Base-by-base conservation (phyloP, 2,888 invertebrate species). In the Drosophila prostipennis region DNA sequence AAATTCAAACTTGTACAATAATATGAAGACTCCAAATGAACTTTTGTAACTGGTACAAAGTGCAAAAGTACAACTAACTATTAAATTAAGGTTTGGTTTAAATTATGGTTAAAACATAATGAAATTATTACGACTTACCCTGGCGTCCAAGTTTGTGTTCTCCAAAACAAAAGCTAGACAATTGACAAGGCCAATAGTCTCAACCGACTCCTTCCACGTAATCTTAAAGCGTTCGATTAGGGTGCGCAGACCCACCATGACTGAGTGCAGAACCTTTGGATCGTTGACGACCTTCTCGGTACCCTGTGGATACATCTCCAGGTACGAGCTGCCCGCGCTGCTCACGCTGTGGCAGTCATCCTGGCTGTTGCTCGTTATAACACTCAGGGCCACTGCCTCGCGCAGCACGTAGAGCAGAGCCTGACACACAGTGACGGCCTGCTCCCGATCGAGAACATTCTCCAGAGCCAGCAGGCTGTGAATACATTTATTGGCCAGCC, bases 201-300 rank as follows among this genome's bases (percentile, higher is more conserved):
- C 96, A 3, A 96, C 93, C 63, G 95, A 96, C 79, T 96, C 96
- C 63, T 95, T 94, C 96, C 96, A 96, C 36, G 95, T 95, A 13
- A 96, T 94, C 70, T 95, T 94, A 77, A 95, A 95, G 49, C 94
- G 93, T 65, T 94, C 94, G 5, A 96, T 94, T 45, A 96, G 92
- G 0, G 93, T 93, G 23, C 94, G 92, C 11, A 96, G 91, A 0
- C 94, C 94, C 61, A 96, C 94, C 63, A 96, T 91, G 1, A 96
- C 93, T n/a, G 95, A 93, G 10, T 94, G 94, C 87, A 96, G 92
- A 29, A 95, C 93, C 43, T 91, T 91, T 0, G 93, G 93, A 79
- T 92, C 92, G 42, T 92, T 90, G 3, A 92, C 84, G 29, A 93
- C 89, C 2, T 92, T 90, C 74, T 93, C 92, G 1, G 91, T 65